A percentile compares a stretch with the other conserved stretches of the same genome.
Conservation (phyloP, 2,888 invertebrate genomes). For the Cephus pygmeus region DNA sequence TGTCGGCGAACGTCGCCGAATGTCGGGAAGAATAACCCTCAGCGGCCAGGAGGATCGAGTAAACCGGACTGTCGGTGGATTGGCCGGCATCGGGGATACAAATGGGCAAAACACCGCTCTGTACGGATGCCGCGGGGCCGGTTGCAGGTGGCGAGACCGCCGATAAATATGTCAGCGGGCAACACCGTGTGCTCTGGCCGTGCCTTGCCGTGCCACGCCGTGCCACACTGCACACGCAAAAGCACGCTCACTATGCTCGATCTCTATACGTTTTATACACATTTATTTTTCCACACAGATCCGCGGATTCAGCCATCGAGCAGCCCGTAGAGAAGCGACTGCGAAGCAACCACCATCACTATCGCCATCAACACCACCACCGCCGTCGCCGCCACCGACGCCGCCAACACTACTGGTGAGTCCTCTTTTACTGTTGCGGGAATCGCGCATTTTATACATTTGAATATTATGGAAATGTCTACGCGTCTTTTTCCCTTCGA, state of each 20-base stretch:
- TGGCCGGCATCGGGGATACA: slow-evolving; percentile 41
- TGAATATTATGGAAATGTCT: slow-evolving; percentile 64
- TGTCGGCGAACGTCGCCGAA: slow-evolving; percentile 7
- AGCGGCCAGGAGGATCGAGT: slow-evolving; percentile 27
- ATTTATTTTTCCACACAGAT: not conserved
- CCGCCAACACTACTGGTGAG: slow-evolving; percentile 22
- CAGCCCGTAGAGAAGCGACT: slow-evolving; percentile 10
- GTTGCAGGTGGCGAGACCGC: slow-evolving; percentile 62
- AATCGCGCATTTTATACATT: slow-evolving; percentile 54
- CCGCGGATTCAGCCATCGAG: not conserved
- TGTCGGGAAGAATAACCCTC: slow-evolving; percentile 28
- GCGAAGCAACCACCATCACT: slow-evolving; percentile 26
- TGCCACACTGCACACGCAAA: not conserved
- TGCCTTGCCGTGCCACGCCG: not conserved
- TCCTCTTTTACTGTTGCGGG: slow-evolving; percentile 21
- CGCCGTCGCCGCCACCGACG: slow-evolving; percentile 10
- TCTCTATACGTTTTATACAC: not conserved
- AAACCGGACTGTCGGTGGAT: slow-evolving; percentile 50
- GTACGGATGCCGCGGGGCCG: slow-evolving; percentile 58
- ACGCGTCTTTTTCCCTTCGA: slow-evolving; percentile 19
- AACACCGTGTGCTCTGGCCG: slow-evolving; percentile 47
- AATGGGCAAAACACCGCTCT: slow-evolving; percentile 54
- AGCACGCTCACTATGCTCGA: not conserved
- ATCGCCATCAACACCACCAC: slow-evolving; percentile 13
- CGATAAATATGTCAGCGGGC: slow-evolving; percentile 66